Evolutionary conservation across 30 jellyfish, hydroid and myxozoan species (phyloP), one percentile per base, ranked within the genome.

Genomic region (Pelagia noctiluca): DNA sequence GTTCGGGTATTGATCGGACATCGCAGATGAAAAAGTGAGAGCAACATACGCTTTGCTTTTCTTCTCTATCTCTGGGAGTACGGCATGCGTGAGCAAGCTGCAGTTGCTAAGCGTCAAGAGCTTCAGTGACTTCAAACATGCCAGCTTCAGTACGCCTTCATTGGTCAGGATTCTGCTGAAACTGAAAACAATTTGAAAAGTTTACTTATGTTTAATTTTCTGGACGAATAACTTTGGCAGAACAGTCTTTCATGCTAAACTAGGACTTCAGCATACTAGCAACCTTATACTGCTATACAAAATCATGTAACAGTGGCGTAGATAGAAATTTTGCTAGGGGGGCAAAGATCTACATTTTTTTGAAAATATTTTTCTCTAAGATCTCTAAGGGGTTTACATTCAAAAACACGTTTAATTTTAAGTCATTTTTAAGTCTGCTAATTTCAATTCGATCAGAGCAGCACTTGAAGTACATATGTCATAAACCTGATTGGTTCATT

Each of bases 121-220:
- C 26, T 52, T 52, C 68, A 52, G 21, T 30, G 68, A 52, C 26
- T 19, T 52, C 30, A 52, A 30, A 52, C 26, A 19, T 19, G 68
- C 21, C 21, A 52, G 26, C 30, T 25, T 52, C 68, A 52, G 26
- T 19, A 52, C 26, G 26, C 68, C 68, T 52, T 52, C 68, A 52
- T 52, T 19, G 16, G 68, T 52, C 68, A 52, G 21, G 2, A 4
- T 30, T 52, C 68, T 52, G 68, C 68, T 52, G 68, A 52, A 52
- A 52, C 68, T 52, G 26, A 19, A 52, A 52, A 52, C 7, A 19
- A 52, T 25, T 3, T 25, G 21, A 2, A 52, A 52, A 42, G 57
- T 5, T 42, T 42, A 42, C 57, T 5, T 5, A 5, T 16, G 8
- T 42, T 42, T 42, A 5, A 42, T 8, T 52, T 30, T 10, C 68